Evolutionary conservation across 2,888 invertebrate genomes (phyloP), one percentile per base, ranked within the genome.

Genomic region (Andrena hattorfiana): DNA sequence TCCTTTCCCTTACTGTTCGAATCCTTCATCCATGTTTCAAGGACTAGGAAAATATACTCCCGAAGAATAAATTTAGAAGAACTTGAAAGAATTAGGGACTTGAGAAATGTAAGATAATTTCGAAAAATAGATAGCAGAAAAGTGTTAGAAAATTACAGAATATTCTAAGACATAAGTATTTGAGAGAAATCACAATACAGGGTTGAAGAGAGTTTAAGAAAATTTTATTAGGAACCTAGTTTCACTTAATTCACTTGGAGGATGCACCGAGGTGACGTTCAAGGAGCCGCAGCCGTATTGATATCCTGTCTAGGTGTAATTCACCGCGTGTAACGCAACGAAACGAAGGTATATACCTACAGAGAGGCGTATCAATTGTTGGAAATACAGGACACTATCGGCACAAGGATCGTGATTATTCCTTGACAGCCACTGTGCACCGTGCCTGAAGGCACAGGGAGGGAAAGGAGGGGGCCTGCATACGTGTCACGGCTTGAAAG

Each of bases 341-440:
- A 85, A 85, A 85, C 85, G 85, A 83, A 85, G 85, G 79, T 79
- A 70, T 69, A 67, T 42, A 77, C 67, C 59, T 59, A 73, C 26
- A 79, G 76, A 83, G 82, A 81, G 77, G 71, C 81, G 86, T 87
- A 87, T 88, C 88, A 88, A 88, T 88, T 88, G 88, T 89, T 88
- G 84, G 89, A 83, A 88, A 88, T 86, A 83, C 88, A 77, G 86
- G 88, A 89, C 88, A 87, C 85, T 88, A 88, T 88, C 88, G 81
- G 74, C 80, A 67, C 82, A 73, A 82, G 82, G 74, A 88, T 88
- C 88, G 86, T 89, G 88, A 88, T 88, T 89, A 88, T 88, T 89
- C 87, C 86, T 77, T 88, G 89, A 88, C 88, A 88, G 89, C 82
- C 86, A 86, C 84, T 88, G 87, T 87, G 77, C 62, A 60, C 62